Conservation (phyloP, 2,797 vertebrate genomes). For the Alca torda region DNA sequence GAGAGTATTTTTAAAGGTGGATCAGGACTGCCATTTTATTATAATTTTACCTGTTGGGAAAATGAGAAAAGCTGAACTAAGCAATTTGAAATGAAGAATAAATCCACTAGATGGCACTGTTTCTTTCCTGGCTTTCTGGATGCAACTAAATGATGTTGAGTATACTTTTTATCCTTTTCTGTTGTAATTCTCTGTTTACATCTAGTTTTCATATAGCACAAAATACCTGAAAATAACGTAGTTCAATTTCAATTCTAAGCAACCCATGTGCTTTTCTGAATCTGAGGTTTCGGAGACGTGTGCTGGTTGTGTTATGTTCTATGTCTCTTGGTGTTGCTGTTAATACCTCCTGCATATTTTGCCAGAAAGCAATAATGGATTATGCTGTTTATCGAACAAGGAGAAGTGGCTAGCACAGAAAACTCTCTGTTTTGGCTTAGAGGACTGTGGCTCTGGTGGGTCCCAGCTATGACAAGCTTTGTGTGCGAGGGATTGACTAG, state of each 20-base stretch:
- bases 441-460: background rate
- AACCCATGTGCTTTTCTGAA: background rate
- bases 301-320: background rate
- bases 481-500: background rate
- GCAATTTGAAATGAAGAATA: background rate
- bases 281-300: background rate
- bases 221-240: background rate
- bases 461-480: background rate
- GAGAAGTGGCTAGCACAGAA: background rate
- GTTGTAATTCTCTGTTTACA: background rate
- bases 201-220: background rate
- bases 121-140: background rate
- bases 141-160: background rate
- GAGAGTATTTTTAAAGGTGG: background rate
- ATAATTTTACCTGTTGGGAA: background rate
- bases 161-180: background rate
- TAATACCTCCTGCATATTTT: background rate
- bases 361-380: background rate
- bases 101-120: constrained; percentile 32
- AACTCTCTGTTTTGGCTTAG: background rate
- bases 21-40: background rate
- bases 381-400: background rate
- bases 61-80: background rate
- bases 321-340: background rate
- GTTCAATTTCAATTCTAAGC: background rate